A percentile compares a stretch with the other conserved stretches of the same genome.
These are phyloP conservation scores for Varanus komodoensis DNA, from an alignment of 2,113 vertebrate species.

Conservation along the genomic window DNA sequence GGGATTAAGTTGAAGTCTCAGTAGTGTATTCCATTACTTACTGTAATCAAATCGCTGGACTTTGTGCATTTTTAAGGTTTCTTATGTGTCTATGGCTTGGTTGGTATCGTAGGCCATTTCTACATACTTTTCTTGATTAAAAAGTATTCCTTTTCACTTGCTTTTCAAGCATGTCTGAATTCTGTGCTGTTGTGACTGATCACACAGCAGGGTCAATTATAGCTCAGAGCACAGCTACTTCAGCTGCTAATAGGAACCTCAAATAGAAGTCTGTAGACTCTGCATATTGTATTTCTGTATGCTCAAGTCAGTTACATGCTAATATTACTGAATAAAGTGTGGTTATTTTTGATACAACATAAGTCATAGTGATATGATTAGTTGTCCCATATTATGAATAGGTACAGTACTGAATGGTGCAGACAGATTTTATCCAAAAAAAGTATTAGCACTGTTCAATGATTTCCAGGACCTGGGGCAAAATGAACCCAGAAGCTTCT, in stretches of 20 bases:
- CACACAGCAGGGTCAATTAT: constrained; percentile 68
- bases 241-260: constrained; percentile 53
- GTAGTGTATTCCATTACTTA: constrained; percentile 57
- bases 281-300: neutral
- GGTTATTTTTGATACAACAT: constrained; percentile 35
- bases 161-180: constrained; percentile 41
- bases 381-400: neutral
- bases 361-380: neutral
- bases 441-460: neutral
- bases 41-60: constrained; percentile 44
- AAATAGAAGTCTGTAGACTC: constrained; percentile 48
- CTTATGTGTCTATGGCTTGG: constrained; percentile 54
- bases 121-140: constrained; percentile 49
- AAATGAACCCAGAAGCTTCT: neutral
- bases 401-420: neutral
- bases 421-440: neutral
- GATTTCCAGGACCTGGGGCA: neutral
- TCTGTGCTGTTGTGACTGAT: constrained; percentile 40
- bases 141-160: constrained; percentile 34
- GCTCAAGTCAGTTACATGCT: constrained; percentile 43
- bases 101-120: constrained; percentile 58
- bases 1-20: constrained; percentile 57
- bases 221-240: constrained; percentile 50
- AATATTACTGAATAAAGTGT: constrained; percentile 47
- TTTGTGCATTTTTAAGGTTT: constrained; percentile 38